Base-by-base conservation (phyloP, 2,797 vertebrate genomes). In the Manis javanica region DNA sequence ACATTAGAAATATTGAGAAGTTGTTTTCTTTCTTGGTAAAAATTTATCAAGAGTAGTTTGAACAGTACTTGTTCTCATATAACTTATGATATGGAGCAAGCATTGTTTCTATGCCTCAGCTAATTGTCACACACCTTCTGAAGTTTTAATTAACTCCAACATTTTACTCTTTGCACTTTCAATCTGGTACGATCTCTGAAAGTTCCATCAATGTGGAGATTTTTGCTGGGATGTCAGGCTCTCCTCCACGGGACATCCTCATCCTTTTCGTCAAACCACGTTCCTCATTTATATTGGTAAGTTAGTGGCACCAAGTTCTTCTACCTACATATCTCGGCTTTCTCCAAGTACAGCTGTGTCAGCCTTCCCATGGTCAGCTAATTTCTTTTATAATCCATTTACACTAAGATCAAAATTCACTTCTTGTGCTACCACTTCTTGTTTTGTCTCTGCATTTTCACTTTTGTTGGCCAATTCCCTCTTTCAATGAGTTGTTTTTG, bases 11-110 rank as follows among this genome's bases (percentile, higher is more conserved):
- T 29, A n/a, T 7, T 63, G 53, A 95, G 87, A 83, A 87, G n/a
- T 39, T 83, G 21, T 66, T 91, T 71, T 84, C 29, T 55, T 90
- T 93, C 34, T 72, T 87, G 39, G n/a, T 68, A 71, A 90, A 71
- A 94, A 55, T 23, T 84, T 39, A 59, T 12, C 66, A 69, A 79
- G 4, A 77, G 23, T 64, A 34, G 2, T 55, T 71, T 90, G 68
- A 89, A 42, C 0, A 39, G 26, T 21, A 8, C 46, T 72, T 66
- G 10, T 64, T 94, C 49, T 86, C 9, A 10, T 34, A 16, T 34
- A 68, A n/a, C 21, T 59, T 75, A 55, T 7, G 7, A 16, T 51
- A 37, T 5, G 7, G 23, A 74, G 21, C 31, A 26, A 51, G 6
- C 1, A 16, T 16, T 3, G 3, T 85, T 71, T 84, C 59, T 51